Base-by-base conservation (phyloP, 2,888 invertebrate genomes). In the Trissolcus brochymenae region DNA sequence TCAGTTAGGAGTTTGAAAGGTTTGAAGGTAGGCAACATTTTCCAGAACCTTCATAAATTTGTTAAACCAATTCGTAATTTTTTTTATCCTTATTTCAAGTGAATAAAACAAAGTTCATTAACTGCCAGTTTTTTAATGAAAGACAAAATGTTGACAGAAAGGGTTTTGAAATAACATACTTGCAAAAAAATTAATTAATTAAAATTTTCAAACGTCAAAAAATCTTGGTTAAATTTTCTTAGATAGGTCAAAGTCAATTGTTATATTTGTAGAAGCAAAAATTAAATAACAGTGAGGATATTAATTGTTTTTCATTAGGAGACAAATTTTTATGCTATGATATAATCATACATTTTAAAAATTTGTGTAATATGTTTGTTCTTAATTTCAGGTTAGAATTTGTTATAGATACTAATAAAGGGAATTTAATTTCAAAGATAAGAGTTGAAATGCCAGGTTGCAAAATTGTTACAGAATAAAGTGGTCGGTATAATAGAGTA, bases 401-500 rank as follows among this genome's bases (percentile, higher is more conserved):
- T 65, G 68, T 73, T 68, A 59, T 65, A 60, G 54, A 51, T 51
- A 60, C 77, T 73, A 77, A 73, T 73, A 77, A 77, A 77, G 56
- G 65, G 59, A 73, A 73, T 50, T 73, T 64, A 73, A 77, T 77
- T 77, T 73, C 55, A 61, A 51, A 77, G 74, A 78, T 74, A 78
- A 78, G 51, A 51, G 62, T 74, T 57, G 55, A 65, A 74, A 78
- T 60, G 73, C 74, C 66, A 66, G 73, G 46, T 70, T 78, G 73
- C 54, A 68, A 70, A 77, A 70, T 78, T 74, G 74, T 78, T 78
- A 74, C 70, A 70, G 64, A 76, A 79, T 74, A 77, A 76, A 77
- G 72, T 64, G 62, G 66, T 67, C 29, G 46, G 75, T 66, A 61
- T 67, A 68, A 79, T 74, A 71, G 70, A 73, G 74, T 74, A 51